A percentile compares a stretch with the other conserved stretches of the same genome.
Conservation (phyloP, 2,888 invertebrate species). For the Tanaodytes sp. region DNA sequence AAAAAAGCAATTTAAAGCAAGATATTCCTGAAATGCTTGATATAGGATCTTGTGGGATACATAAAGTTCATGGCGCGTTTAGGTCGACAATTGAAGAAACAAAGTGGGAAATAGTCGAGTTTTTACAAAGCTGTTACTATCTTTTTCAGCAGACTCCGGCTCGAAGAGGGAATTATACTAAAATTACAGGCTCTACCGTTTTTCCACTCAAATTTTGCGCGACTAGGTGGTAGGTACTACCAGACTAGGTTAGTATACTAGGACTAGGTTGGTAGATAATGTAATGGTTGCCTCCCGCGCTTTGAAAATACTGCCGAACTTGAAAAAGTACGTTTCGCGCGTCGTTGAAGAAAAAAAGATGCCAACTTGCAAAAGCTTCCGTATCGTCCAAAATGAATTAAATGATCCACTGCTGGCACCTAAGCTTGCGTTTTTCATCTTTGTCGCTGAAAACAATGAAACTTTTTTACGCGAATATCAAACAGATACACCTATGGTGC, state of each 20-base stretch:
- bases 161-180: conserved; percentile 45
- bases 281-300: conserved; percentile 17
- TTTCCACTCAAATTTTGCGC: conserved; percentile 32
- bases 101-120: conserved; percentile 9
- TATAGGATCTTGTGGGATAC: conserved; percentile 61
- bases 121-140: conserved; percentile 10
- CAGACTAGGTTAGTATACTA: no score
- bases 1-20: conserved; percentile 5
- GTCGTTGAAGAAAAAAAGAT: conserved; percentile 17
- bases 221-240: no score
- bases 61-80: conserved; percentile 60
- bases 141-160: conserved; percentile 32
- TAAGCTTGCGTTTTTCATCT: conserved; percentile 50
- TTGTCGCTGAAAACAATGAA: conserved; percentile 45
- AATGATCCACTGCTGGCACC: conserved; percentile 40
- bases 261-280: no score
- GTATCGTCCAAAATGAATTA: conserved; percentile 15
- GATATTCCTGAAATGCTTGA: conserved; percentile 44
- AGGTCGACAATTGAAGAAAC: conserved; percentile 30
- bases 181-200: conserved; percentile 12
- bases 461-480: conserved; percentile 52
- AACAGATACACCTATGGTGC: conserved; percentile 46
- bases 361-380: conserved; percentile 42
- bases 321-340: conserved; percentile 42
- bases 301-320: conserved; percentile 37